Percentiles rank a stretch among this genome's conserved stretches.
Evolutionary conservation across 2,888 invertebrate genomes (phyloP).

Genomic region (Andricus quercusramuli): DNA sequence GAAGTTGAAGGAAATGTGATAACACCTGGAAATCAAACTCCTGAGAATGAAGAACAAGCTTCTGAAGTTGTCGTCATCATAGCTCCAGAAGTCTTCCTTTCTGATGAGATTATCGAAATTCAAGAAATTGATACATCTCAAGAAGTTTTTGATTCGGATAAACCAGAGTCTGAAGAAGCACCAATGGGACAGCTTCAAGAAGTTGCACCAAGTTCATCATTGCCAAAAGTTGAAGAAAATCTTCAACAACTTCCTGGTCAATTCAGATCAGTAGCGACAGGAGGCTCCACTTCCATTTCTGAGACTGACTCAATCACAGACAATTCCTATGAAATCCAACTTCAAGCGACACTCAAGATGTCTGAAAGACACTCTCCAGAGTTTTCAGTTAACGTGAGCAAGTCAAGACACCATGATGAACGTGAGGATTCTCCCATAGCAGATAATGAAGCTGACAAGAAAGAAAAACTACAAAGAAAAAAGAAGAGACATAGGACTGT

Average conservation of each 20-base stretch:
- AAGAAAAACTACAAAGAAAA: constrained; percentile 49
- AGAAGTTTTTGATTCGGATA: constrained; percentile 32
- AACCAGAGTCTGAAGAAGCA: constrained; percentile 62
- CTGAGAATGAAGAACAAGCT: constrained; percentile 13
- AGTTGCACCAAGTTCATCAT: constrained; percentile 41
- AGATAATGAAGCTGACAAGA: constrained; percentile 40
- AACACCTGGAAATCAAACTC: neutral
- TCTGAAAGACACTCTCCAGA: constrained; percentile 66
- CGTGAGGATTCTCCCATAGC: constrained; percentile 52
- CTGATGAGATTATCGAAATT: constrained; percentile 49
- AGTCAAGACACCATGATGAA: neutral
- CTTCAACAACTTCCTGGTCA: constrained; percentile 42
- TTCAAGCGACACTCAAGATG: constrained; percentile 72
- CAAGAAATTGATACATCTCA: constrained; percentile 53
- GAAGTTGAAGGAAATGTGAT: constrained; percentile 21
- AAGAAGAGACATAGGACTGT: constrained; percentile 61
- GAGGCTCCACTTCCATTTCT: constrained; percentile 49
- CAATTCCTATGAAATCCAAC: constrained; percentile 69
- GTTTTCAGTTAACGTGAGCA: constrained; percentile 45
- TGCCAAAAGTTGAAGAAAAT: constrained; percentile 50
- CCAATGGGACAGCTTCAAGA: constrained; percentile 50
- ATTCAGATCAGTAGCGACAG: constrained; percentile 46
- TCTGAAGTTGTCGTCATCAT: constrained; percentile 19
- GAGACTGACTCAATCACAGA: constrained; percentile 65
- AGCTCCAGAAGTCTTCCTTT: neutral